Conservation (phyloP, 1,140 invertebrate species). For the Calosoma granatense region DNA sequence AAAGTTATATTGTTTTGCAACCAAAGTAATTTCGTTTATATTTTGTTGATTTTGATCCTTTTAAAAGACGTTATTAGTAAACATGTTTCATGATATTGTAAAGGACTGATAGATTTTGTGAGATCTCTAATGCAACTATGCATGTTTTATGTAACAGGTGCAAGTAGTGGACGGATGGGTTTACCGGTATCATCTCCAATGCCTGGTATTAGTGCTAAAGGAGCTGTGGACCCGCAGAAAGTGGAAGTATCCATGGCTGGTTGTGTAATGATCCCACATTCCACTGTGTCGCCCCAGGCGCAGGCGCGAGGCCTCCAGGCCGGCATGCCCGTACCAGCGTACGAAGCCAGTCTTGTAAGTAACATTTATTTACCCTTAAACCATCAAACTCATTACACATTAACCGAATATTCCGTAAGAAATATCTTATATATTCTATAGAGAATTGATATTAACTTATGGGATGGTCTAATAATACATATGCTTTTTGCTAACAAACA, state of each 20-base stretch:
- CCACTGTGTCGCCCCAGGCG: slow-evolving; percentile 47
- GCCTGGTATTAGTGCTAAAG: slow-evolving; percentile 21
- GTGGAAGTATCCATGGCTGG: slow-evolving; percentile 43
- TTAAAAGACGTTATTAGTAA: too few species aligned
- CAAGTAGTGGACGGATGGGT: slow-evolving; percentile 22
- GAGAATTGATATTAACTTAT: neutral
- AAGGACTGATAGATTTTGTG: neutral
- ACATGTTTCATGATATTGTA: too few species aligned
- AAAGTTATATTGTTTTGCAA: too few species aligned
- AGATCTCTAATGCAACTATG: neutral
- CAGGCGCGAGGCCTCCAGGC: slow-evolving; percentile 43
- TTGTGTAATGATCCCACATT: slow-evolving; percentile 48
- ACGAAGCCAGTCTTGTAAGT: slow-evolving; percentile 61
- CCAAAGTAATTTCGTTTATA: too few species aligned
- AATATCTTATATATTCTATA: slow-evolving; percentile 1
- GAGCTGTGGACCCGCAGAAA: slow-evolving; percentile 43
- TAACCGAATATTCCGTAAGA: slow-evolving; percentile 1
- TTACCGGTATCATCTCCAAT: neutral
- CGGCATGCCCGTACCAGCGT: slow-evolving; percentile 46
- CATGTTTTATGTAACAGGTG: slow-evolving; percentile 20
- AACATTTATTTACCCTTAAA: too few species aligned
- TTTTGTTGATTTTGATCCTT: too few species aligned
- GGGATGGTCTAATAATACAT: too few species aligned
- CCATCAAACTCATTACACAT: too few species aligned
- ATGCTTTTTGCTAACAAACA: too few species aligned